Conservation (phyloP, 1,140 invertebrate genomes). For the Camponotus pennsylvanicus region DNA sequence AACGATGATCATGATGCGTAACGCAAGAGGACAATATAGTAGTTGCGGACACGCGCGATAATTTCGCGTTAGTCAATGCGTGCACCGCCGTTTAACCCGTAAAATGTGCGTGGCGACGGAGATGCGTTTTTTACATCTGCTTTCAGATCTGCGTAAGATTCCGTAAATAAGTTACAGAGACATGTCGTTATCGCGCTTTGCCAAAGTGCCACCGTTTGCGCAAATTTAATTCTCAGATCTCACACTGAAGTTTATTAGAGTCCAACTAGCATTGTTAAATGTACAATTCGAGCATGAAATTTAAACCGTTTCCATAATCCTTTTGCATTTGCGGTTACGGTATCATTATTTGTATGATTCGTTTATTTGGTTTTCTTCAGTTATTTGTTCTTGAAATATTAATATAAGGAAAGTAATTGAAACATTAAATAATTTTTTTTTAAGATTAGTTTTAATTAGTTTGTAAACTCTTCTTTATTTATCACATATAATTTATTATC, state of each 20-base stretch:
- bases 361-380: neutral
- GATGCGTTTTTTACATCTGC: slow-evolving; percentile 11
- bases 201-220: neutral
- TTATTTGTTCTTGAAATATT: neutral
- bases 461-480: neutral
- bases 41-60: slow-evolving; percentile 58
- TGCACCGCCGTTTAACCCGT: slow-evolving; percentile 60
- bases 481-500: neutral
- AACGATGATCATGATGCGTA: slow-evolving; percentile 17
- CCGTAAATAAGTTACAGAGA: slow-evolving; percentile 22
- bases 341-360: neutral
- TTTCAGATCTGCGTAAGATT: slow-evolving; percentile 21
- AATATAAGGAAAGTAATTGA: neutral
- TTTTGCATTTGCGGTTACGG: neutral
- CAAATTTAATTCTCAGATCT: neutral
- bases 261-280: neutral
- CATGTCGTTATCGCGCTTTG: neutral
- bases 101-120: slow-evolving; percentile 66
- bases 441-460: neutral
- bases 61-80: slow-evolving; percentile 67
- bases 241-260: neutral
- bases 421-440: neutral
- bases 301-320: neutral
- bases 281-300: neutral
- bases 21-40: slow-evolving; percentile 33